Conservation (phyloP, 2,113 vertebrate species). For the Datnioides undecimradiatus region DNA sequence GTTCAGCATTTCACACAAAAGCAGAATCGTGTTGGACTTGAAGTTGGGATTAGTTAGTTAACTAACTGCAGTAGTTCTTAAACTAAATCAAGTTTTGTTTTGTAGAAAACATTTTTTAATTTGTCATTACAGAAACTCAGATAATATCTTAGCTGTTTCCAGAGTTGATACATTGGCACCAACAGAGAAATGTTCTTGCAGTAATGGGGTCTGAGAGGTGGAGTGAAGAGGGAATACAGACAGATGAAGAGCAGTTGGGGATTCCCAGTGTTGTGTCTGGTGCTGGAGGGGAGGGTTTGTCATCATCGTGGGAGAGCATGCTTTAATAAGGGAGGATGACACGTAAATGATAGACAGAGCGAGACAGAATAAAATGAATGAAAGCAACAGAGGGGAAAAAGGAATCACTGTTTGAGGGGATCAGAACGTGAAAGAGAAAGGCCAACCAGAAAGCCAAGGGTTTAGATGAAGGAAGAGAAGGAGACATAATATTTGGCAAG, state of each 20-base stretch:
- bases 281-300: conserved; percentile 24
- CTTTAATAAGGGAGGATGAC: conserved; percentile 20
- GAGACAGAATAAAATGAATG: neutral
- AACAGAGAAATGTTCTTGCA: neutral
- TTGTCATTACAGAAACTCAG: neutral
- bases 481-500: conserved; percentile 44
- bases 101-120: neutral
- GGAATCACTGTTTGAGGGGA: neutral
- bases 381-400: conserved; percentile 2
- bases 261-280: conserved; percentile 53
- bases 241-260: conserved; percentile 27
- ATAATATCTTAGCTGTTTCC: neutral
- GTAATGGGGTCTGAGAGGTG: neutral
- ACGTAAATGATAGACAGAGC: neutral
- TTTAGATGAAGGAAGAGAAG: conserved; percentile 29
- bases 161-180: neutral
- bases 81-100: too few species aligned
- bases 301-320: conserved; percentile 1
- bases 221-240: conserved; percentile 12
- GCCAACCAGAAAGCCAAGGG: conserved; percentile 40
- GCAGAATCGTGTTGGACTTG: neutral
- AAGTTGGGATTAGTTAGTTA: neutral
- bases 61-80: too few species aligned
- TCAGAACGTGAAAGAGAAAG: conserved; percentile 20
- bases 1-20: neutral